Evolutionary conservation across 2,797 vertebrate genomes (phyloP), one percentile per base, ranked within the genome.

Genomic region (Clarias pachynema): DNA sequence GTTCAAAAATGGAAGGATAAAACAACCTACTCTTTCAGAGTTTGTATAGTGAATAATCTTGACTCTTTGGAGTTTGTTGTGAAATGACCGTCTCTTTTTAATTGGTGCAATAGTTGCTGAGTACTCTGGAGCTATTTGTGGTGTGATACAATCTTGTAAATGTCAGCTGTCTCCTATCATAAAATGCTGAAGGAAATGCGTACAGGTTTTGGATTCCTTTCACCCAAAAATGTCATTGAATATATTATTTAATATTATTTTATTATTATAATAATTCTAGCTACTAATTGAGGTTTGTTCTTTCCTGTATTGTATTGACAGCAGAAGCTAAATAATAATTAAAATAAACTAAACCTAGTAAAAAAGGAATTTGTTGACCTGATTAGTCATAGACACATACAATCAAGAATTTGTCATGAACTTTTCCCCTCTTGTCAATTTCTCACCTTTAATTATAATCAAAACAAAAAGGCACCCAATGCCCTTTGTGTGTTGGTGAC

Each of bases 81-180:
- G 89, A 90, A 87, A 91, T 84, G 37, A 87, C 82, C 85, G 86
- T 88, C 85, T 83, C 86, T 90, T 93, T 94, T 93, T 94, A 95
- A 95, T 95, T 95, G 94, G 94, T 93, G 88, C 90, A 91, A 89
- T 91, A 92, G 91, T 91, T 90, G 91, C 81, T 60, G 74, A 85
- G 77, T 83, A 85, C 91, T 94, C 92, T 93, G 90, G 89, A 90
- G 93, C 94, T 95, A 95, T 96, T 95, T 95, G 93, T 93, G 94
- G 94, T 94, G 88, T 92, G 91, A 91, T 91, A 91, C 90, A 93
- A 94, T 93, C 93, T 89, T 96, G 94, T 88, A 96, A 96, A 96
- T 95, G 94, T 94, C 95, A 96, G 94, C 95, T 95, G 95, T 95
- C 94, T 87, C 63, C 86, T 88, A 92, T 93, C 91, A 92, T 92